These are phyloP conservation scores for Patella ulyssiponensis DNA, from an alignment of 2,888 invertebrate species.

Conservation along the genomic window DNA sequence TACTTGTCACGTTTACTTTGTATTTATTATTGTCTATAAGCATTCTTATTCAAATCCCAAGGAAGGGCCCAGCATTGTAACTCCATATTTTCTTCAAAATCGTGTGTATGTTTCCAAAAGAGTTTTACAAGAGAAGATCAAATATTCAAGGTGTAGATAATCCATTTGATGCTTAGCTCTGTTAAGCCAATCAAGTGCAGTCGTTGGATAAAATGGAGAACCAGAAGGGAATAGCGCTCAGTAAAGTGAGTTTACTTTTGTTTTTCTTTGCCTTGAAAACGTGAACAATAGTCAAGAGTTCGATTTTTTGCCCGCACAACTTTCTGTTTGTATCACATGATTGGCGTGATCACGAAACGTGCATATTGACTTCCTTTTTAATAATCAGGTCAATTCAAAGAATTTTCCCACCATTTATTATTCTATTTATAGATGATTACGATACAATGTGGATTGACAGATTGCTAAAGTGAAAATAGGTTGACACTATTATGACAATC, in stretches of 20 bases:
- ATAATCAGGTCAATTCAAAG: background rate
- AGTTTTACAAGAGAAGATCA: background rate
- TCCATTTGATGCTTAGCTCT: background rate
- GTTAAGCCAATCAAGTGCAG: background rate
- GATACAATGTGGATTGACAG: no score
- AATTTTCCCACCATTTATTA: background rate
- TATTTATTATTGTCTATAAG: no score
- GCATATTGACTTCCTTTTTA: background rate
- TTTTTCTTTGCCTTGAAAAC: background rate
- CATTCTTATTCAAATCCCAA: no score
- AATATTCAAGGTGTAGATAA: background rate
- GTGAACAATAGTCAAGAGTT: no score
- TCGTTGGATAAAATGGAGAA: constrained; percentile 16
- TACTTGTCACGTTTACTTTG: no score
- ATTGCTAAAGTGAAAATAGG: no score
- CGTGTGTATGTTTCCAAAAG: background rate
- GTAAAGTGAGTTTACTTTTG: constrained; percentile 13
- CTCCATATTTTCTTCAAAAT: background rate
- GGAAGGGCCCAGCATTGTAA: no score
- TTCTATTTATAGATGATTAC: no score
- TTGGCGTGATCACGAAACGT: no score
- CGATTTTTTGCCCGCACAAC: no score
- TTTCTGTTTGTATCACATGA: no score
- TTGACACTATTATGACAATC: no score
- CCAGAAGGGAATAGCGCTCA: constrained; percentile 15